phyloP scores from a whole-genome alignment of 2,888 invertebrate genomes.

The Silvanus unidentatus region DNA sequence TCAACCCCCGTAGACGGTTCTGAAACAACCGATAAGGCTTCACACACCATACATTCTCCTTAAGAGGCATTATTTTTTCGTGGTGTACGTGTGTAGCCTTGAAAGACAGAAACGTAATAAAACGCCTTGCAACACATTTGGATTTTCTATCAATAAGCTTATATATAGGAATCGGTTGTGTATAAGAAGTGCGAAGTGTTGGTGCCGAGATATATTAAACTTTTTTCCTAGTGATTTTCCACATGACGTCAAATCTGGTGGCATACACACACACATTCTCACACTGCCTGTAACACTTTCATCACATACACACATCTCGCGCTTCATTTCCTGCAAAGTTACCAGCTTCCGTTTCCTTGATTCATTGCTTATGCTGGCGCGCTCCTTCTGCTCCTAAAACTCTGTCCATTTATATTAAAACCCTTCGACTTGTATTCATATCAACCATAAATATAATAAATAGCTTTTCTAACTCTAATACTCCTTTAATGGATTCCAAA shows the following conservation, averaged over 20 bases:
- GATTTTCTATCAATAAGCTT: slow-evolving; percentile 20
- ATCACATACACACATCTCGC: slow-evolving; percentile 13
- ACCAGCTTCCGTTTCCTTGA: slow-evolving; percentile 17
- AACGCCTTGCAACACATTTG: slow-evolving; percentile 15
- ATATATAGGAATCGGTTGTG: neutral
- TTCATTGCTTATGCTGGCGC: slow-evolving; percentile 15
- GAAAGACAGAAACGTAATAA: slow-evolving; percentile 11
- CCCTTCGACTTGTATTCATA: slow-evolving; percentile 5
- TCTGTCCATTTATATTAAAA: slow-evolving; percentile 16
- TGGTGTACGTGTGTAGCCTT: no score
- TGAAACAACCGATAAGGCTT: no score
- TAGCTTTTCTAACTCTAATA: no score
- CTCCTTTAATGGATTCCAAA: no score
- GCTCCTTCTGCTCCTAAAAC: slow-evolving; percentile 12
- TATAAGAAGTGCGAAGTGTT: slow-evolving; percentile 14
- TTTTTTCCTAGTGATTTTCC: slow-evolving; percentile 21
- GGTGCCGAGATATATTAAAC: slow-evolving; percentile 17
- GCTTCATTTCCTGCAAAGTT: slow-evolving; percentile 21
- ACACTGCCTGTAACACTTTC: neutral
- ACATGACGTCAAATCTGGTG: slow-evolving; percentile 16
- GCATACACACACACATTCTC: slow-evolving; percentile 6
- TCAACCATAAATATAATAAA: no score
- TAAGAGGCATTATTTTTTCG: no score
- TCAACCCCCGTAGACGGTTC: no score
- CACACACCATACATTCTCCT: no score